A percentile compares a stretch with the other conserved stretches of the same genome.
Conservation (phyloP, 2,888 invertebrate species). For the Parasteatoda lunata region DNA sequence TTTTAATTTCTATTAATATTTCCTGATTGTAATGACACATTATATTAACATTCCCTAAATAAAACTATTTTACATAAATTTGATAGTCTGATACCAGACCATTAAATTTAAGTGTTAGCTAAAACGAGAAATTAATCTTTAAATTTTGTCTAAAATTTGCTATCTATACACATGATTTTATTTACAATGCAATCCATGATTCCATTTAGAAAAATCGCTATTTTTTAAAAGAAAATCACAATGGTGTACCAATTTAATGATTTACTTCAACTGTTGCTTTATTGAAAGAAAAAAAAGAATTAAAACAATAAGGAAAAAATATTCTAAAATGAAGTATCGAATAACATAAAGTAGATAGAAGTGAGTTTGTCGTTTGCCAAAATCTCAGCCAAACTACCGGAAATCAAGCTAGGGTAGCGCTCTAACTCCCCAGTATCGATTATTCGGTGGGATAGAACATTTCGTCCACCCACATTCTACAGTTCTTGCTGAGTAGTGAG, state of each 20-base stretch:
- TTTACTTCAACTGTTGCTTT: constrained; percentile 16
- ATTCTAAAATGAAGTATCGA: neutral
- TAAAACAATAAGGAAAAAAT: neutral
- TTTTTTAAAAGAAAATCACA: too few relatives aligned
- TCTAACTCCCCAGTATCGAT: constrained; percentile 21
- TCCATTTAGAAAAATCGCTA: too few relatives aligned
- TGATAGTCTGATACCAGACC: too few relatives aligned
- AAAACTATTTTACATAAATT: too few relatives aligned
- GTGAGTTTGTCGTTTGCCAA: constrained; percentile 13
- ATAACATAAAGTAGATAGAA: constrained; percentile 19
- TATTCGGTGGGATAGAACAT: constrained; percentile 14
- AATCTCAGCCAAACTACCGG: constrained; percentile 35
- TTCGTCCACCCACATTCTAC: constrained; percentile 3
- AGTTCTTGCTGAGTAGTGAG: neutral
- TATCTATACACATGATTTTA: too few relatives aligned
- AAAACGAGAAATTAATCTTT: too few relatives aligned
- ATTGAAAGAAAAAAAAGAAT: neutral
- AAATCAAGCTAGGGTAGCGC: constrained; percentile 24
- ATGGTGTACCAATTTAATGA: neutral
- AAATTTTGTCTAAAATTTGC: too few relatives aligned
- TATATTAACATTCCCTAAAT: too few relatives aligned
- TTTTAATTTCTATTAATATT: too few relatives aligned
- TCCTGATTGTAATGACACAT: too few relatives aligned
- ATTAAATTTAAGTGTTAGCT: too few relatives aligned
- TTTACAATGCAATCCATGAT: too few relatives aligned